These are phyloP conservation scores for Rhinolophus ferrumequinum DNA, from an alignment of 2,113 vertebrate species.

Conservation along the genomic window DNA sequence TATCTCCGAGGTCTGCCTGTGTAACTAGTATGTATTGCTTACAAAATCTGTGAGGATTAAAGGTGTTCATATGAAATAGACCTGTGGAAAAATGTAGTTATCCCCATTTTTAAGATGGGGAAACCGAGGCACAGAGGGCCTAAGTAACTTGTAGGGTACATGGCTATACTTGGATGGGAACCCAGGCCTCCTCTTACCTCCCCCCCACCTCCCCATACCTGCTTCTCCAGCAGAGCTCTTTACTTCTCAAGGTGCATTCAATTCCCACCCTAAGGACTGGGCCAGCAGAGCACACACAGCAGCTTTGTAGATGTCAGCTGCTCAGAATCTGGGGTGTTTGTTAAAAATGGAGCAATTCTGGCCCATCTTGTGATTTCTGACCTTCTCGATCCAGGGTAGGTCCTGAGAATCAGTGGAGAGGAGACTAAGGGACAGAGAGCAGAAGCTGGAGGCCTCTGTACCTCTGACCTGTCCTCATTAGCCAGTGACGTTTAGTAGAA, in stretches of 20 bases:
- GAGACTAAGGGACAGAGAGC: not conserved
- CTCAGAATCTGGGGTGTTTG: not conserved
- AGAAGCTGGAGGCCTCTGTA: not conserved
- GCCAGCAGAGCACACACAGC: not conserved
- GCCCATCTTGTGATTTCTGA: not conserved
- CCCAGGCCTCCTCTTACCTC: accelerated
- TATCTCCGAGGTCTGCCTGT: no score
- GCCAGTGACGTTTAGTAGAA: no score
- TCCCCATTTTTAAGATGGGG: not conserved
- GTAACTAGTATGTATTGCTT: accelerated
- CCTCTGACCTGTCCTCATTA: not conserved
- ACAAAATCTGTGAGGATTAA: not conserved
- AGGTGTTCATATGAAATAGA: not conserved
- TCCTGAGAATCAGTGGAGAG: not conserved
- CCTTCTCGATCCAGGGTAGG: not conserved
- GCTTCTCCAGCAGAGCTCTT: not conserved
- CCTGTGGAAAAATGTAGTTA: not conserved
- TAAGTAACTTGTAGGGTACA: not conserved
- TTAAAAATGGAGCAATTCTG: not conserved
- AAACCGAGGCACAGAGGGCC: not conserved
- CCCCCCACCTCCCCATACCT: no score
- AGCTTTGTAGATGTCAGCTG: not conserved
- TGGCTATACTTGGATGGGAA: not conserved
- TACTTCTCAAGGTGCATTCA: accelerated
- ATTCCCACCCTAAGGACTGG: accelerated